These are phyloP conservation scores for Danionella dracula DNA, from an alignment of 2,797 vertebrate species.

Conservation along the genomic window DNA sequence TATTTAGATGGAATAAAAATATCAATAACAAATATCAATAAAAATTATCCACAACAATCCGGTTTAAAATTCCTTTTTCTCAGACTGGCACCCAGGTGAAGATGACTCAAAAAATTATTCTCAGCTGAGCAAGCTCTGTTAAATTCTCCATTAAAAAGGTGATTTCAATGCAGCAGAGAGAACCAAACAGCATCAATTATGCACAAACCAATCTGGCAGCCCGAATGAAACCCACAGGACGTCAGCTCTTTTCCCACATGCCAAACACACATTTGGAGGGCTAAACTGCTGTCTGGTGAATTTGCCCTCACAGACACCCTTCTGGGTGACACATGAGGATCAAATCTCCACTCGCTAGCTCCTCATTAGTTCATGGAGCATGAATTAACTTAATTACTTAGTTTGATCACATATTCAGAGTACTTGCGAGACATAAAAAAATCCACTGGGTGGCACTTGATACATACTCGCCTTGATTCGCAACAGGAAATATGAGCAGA, in stretches of 20 bases:
- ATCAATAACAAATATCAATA: too few relatives aligned
- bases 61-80: not conserved
- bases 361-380: too few relatives aligned
- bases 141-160: slow-evolving; percentile 11
- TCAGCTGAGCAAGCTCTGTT: slow-evolving; percentile 15
- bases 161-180: slow-evolving; percentile 20
- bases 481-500: too few relatives aligned
- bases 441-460: too few relatives aligned
- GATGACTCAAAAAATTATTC: not conserved
- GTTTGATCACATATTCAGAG: too few relatives aligned
- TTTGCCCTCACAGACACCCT: not conserved
- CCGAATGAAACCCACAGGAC: slow-evolving; percentile 15
- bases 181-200: slow-evolving; percentile 42
- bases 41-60: too few relatives aligned
- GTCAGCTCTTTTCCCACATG: too few relatives aligned
- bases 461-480: too few relatives aligned
- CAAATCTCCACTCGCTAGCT: too few relatives aligned
- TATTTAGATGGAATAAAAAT: too few relatives aligned
- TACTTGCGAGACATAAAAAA: too few relatives aligned
- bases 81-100: not conserved
- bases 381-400: too few relatives aligned
- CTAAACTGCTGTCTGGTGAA: not conserved
- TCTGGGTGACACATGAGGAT: not conserved
- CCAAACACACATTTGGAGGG: not conserved
- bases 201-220: slow-evolving; percentile 35